phyloP scores from a whole-genome alignment of 2,113 vertebrate genomes.

The Pseudonaja textilis region DNA sequence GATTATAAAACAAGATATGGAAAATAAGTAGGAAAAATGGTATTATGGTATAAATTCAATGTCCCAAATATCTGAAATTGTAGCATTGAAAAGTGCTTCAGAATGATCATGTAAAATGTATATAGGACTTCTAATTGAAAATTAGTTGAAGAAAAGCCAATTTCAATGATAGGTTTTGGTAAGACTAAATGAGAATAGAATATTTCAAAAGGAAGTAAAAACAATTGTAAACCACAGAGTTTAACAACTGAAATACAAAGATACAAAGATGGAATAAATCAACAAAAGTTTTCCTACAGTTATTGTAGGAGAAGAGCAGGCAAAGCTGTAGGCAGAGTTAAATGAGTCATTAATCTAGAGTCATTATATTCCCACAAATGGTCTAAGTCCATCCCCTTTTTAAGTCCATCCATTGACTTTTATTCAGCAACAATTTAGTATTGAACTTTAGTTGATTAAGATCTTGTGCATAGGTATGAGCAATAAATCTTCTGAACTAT shows the following conservation, averaged over 20 bases:
- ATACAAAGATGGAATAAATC: neutral
- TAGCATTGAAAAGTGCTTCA: neutral
- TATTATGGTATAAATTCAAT: neutral
- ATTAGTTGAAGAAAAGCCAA: neutral
- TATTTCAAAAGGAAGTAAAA: neutral
- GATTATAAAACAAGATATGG: too few relatives aligned
- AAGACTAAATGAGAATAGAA: neutral
- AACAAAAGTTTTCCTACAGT: neutral
- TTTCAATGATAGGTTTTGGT: neutral
- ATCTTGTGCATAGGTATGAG: too few relatives aligned
- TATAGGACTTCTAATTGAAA: neutral
- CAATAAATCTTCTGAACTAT: too few relatives aligned
- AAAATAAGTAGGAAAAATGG: too few relatives aligned
- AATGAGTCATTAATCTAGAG: too few relatives aligned
- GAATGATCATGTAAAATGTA: neutral
- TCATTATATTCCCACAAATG: too few relatives aligned
- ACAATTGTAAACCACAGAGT: neutral
- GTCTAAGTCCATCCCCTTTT: too few relatives aligned
- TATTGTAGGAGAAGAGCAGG: too few relatives aligned
- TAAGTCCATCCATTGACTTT: too few relatives aligned
- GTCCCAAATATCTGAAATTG: neutral
- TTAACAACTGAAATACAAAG: neutral
- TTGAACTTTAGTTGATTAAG: too few relatives aligned
- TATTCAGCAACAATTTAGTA: too few relatives aligned
- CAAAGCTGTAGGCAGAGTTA: too few relatives aligned